Conservation (phyloP, 2,113 vertebrate species). For the Anseranas semipalmata region DNA sequence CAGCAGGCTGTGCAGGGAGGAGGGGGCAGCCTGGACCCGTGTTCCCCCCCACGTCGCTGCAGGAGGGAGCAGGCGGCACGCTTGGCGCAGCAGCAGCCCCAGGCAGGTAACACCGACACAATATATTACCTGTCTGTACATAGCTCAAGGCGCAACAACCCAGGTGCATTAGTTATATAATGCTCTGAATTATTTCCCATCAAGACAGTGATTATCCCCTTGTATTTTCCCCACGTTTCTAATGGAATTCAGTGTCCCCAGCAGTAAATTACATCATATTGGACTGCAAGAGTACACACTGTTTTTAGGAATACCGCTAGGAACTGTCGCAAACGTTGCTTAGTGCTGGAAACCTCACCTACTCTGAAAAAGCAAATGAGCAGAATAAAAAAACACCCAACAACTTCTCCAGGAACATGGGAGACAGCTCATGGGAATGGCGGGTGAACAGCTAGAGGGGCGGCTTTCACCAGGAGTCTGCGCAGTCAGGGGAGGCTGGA, state of each 20-base stretch:
- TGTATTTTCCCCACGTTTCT: neutral
- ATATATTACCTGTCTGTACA: neutral
- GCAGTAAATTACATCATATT: neutral
- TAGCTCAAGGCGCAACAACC: neutral
- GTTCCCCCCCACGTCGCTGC: neutral
- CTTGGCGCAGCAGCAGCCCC: neutral
- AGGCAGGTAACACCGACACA: neutral
- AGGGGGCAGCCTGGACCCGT: neutral
- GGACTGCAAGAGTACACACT: neutral
- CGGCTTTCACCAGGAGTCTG: neutral
- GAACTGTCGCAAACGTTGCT: neutral
- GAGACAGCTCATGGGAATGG: accelerated
- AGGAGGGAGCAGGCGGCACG: neutral
- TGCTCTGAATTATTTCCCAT: neutral
- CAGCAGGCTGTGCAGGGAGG: neutral
- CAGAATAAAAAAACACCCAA: neutral
- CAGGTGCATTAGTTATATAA: neutral
- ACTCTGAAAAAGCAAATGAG: neutral
- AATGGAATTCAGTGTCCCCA: neutral
- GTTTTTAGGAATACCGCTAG: neutral
- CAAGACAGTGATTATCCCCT: neutral
- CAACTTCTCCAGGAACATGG: neutral
- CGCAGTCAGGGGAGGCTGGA: neutral
- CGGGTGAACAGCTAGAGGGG: neutral
- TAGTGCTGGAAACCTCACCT: neutral